Evolutionary conservation across 30 jellyfish, hydroid and myxozoan species (phyloP), one percentile per base, ranked within the genome.

Genomic region (Aurelia coerulea): DNA sequence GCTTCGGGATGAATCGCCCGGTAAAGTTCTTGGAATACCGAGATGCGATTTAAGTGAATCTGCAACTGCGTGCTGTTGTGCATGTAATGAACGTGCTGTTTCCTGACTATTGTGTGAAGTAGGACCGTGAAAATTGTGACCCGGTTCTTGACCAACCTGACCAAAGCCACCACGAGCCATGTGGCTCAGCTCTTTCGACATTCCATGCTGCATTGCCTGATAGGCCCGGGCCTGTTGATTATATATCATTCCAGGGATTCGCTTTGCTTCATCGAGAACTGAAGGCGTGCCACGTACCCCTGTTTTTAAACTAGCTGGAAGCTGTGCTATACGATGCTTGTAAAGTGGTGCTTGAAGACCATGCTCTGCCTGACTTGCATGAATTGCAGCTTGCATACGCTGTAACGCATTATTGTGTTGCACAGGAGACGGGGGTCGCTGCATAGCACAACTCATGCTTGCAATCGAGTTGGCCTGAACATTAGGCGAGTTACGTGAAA

Each of bases 1-100:
- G 9, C 81, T 60, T 14, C 92, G 92, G 51, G 86, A 34, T 10
- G 81, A 60, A 12, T 82, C 91, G 2, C 84, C 84, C 16, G 85
- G 76, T 13, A 73, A 8, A 62, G 85, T 82, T 32, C 91, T 83
- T 2, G 74, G 74, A 80, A 83, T 72, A 42, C 70, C 73, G 39
- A 71, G 78, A 23, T 83, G 92, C 0, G 92, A 83, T 65, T 83
- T 83, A 8, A 83, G 73, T 8, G 92, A 62, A 41, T 83, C 92
- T 5, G 92, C 87, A 13, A 83, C 80, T 1, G 79, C 92, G 32
- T 83, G 92, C 3, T 11, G 72, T 16, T 85, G 74, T 10, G 81
- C 81, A 64, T 83, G 92, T 2, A 68, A 23, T 14, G 86, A 32
- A 17, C 92, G 92, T 0, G 92, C 65, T 5, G 86, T 62, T 62